These are phyloP conservation scores for Temnothorax longispinosus DNA, from an alignment of 1,140 invertebrate genomes.

Conservation along the genomic window DNA sequence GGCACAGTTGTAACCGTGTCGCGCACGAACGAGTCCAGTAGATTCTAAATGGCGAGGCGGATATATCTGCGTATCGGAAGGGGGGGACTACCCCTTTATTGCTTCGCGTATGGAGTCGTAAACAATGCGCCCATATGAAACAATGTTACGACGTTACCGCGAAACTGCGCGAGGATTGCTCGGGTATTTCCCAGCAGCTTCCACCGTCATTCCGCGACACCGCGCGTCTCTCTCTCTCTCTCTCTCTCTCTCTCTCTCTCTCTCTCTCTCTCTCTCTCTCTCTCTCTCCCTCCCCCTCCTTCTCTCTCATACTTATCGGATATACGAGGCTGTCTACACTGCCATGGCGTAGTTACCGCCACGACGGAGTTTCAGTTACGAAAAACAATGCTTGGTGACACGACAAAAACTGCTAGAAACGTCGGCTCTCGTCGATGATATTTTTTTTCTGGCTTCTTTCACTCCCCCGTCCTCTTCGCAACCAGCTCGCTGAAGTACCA, in stretches of 20 bases:
- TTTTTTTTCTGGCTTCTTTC: neutral
- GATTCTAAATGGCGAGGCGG: conserved; percentile 56
- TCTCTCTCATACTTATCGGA: neutral
- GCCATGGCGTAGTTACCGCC: conserved; percentile 6
- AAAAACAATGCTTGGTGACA: conserved; percentile 65
- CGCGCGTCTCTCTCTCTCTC: neutral
- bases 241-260: neutral
- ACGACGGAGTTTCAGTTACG: conserved; percentile 48
- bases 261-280: neutral
- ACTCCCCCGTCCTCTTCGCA: neutral
- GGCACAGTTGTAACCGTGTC: conserved; percentile 36
- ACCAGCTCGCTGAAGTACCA: neutral
- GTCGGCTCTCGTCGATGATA: conserved; percentile 14
- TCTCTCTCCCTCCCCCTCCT: neutral
- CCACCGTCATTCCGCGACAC: neutral
- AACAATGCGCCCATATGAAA: conserved; percentile 69
- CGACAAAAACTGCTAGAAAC: conserved; percentile 54
- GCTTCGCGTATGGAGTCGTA: conserved; percentile 60
- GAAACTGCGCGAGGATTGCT: conserved; percentile 57
- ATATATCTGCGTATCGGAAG: conserved; percentile 57
- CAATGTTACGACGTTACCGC: conserved; percentile 60
- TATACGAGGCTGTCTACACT: conserved; percentile 30
- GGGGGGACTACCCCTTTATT: conserved; percentile 60
- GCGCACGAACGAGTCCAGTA: conserved; percentile 46
- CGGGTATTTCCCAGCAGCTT: conserved; percentile 45